These are phyloP conservation scores for Mimachlamys varia DNA, from an alignment of 2,888 invertebrate species.

Conservation along the genomic window DNA sequence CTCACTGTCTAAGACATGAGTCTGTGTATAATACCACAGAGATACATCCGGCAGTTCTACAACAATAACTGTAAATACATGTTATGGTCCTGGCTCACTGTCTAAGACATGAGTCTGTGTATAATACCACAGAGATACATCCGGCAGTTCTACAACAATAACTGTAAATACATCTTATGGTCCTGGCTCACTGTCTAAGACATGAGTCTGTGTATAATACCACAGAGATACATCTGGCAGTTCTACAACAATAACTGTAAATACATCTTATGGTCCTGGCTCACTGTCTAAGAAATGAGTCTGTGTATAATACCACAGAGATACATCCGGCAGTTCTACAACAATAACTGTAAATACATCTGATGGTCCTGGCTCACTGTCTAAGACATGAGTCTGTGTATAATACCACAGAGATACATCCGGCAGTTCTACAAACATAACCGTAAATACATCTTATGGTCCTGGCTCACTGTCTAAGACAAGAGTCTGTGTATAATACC, in stretches of 20 bases:
- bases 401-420: constrained; percentile 88
- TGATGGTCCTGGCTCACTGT: background rate
- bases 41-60: constrained; percentile 87
- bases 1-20: no score
- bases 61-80: constrained; percentile 57
- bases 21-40: constrained; percentile 85
- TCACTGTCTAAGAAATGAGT: no score
- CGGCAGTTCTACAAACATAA: constrained; percentile 84
- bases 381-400: no score
- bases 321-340: constrained; percentile 87
- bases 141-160: constrained; percentile 84
- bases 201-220: constrained; percentile 78
- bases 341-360: constrained; percentile 46
- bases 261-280: background rate
- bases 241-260: constrained; percentile 80
- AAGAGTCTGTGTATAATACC: constrained; percentile 81
- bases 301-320: constrained; percentile 85
- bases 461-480: no score
- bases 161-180: background rate
- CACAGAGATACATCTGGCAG: constrained; percentile 88
- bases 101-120: no score
- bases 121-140: constrained; percentile 88
- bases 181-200: no score
- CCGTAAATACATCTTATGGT: background rate
- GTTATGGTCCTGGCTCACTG: background rate